Percentiles rank a stretch among this genome's conserved stretches.
These are phyloP conservation scores for Neolamprologus brichardi DNA, from an alignment of 2,113 vertebrate genomes.

Conservation along the genomic window DNA sequence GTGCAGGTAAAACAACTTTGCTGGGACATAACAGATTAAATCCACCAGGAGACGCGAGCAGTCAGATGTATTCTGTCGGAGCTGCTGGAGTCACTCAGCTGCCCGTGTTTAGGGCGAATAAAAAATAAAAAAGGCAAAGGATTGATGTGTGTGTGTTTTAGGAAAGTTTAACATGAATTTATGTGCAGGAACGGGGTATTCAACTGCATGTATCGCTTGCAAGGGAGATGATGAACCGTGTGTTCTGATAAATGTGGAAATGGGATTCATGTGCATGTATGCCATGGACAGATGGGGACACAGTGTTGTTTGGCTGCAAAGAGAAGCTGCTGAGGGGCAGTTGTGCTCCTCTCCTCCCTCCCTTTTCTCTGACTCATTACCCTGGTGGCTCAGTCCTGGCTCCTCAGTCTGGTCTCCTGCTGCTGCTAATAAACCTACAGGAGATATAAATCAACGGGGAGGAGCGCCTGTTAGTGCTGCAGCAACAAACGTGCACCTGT, in stretches of 20 bases:
- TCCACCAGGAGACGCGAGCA: background rate
- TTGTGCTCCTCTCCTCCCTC: conserved; percentile 64
- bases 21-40: background rate
- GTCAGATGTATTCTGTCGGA: background rate
- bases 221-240: background rate
- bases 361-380: conserved; percentile 98
- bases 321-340: conserved; percentile 86
- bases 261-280: conserved; percentile 36
- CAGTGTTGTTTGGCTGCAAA: conserved; percentile 62
- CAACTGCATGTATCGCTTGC: background rate
- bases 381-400: conserved; percentile 91
- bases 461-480: conserved; percentile 97
- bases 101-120: background rate
- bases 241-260: conserved; percentile 12
- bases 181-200: background rate
- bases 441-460: conserved; percentile 99
- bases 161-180: background rate
- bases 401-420: conserved; percentile 95
- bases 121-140: background rate
- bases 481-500: conserved; percentile 70
- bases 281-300: conserved; percentile 58
- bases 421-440: conserved; percentile 99
- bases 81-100: background rate
- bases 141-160: background rate
- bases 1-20: background rate